These are phyloP conservation scores for Ianthella basta DNA, from an alignment of 37 sponge, comb jelly and placozoan species.

Conservation along the genomic window DNA sequence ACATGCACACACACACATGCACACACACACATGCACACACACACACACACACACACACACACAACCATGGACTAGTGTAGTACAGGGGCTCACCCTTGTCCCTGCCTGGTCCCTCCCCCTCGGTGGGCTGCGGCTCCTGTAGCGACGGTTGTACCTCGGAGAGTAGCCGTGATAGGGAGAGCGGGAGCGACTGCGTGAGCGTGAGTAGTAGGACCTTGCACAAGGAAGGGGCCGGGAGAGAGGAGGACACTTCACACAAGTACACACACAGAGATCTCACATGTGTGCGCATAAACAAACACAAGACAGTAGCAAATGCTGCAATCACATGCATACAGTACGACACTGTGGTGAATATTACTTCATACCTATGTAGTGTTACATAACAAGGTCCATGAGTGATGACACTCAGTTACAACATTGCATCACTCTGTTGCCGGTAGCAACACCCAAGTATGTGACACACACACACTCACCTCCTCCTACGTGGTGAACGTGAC, in stretches of 20 bases:
- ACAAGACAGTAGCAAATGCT: too few relatives aligned
- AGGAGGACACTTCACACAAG: too few relatives aligned
- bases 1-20: not conserved
- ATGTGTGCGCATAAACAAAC: too few relatives aligned
- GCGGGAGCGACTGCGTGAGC: not conserved
- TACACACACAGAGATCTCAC: too few relatives aligned
- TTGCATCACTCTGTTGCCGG: too few relatives aligned
- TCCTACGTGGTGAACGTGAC: constrained; percentile 32
- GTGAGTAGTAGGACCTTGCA: constrained; percentile 45
- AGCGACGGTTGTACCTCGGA: constrained; percentile 50
- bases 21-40: not conserved
- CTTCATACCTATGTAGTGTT: too few relatives aligned
- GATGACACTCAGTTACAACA: too few relatives aligned
- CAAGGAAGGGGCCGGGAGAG: not conserved
- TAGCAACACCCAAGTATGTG: too few relatives aligned
- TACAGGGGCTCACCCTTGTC: constrained; percentile 46
- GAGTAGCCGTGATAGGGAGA: constrained; percentile 38
- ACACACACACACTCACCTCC: not conserved
- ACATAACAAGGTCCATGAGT: too few relatives aligned
- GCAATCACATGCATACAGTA: too few relatives aligned
- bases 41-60: not conserved
- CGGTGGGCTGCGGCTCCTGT: too few relatives aligned
- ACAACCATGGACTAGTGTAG: not conserved
- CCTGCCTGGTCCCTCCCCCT: constrained; percentile 49
- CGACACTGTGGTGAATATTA: too few relatives aligned